Conservation (phyloP, 2,113 vertebrate species). For the Indri indri region DNA sequence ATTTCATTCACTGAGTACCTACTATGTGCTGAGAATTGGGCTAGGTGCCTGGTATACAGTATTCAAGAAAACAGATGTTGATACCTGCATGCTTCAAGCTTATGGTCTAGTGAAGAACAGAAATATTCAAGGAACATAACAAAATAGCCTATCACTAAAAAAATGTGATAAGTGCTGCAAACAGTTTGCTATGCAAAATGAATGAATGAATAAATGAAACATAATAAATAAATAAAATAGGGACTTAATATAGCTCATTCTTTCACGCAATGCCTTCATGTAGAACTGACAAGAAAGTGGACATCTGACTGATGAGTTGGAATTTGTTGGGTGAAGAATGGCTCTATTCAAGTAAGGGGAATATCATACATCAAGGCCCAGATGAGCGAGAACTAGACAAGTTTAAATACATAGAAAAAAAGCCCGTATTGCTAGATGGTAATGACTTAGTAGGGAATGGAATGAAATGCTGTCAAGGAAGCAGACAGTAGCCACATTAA, state of each 20-base stretch:
- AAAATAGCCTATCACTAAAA: background rate
- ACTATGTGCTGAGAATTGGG: background rate
- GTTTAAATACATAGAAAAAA: background rate
- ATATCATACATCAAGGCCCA: background rate
- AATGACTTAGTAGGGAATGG: background rate
- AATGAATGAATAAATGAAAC: background rate
- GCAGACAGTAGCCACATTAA: background rate
- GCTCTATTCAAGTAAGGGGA: background rate
- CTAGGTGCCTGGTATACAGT: no score
- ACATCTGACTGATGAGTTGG: background rate
- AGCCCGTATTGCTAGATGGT: background rate
- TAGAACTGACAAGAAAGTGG: background rate
- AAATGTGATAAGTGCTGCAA: background rate
- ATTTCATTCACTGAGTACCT: background rate
- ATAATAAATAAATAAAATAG: background rate
- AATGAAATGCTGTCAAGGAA: background rate
- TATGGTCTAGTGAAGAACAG: background rate
- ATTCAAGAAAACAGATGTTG: background rate
- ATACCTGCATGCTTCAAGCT: background rate
- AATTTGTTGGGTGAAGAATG: background rate
- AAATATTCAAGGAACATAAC: background rate
- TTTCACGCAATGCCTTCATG: background rate
- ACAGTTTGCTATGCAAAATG: background rate
- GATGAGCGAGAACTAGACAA: background rate
- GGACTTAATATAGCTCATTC: no score